Percentiles rank a stretch among this genome's conserved stretches.
Evolutionary conservation across 2,113 vertebrate genomes (phyloP).

Genomic region (Atractosteus spatula): DNA sequence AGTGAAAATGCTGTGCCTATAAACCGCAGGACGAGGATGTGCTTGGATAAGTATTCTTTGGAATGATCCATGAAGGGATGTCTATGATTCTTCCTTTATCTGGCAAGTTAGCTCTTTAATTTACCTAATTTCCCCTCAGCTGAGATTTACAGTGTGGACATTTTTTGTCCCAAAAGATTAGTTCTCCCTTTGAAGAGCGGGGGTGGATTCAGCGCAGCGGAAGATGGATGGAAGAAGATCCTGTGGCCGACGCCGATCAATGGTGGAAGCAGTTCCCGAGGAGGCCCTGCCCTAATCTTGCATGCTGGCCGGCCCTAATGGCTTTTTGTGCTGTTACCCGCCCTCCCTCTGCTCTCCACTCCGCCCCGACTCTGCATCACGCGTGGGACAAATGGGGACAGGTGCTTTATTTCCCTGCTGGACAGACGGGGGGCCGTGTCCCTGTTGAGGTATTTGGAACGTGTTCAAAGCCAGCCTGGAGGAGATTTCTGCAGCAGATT

Average conservation of each 20-base stretch:
- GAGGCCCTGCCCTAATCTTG: background rate
- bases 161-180: background rate
- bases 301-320: background rate
- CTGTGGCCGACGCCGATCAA: background rate
- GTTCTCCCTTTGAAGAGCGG: background rate
- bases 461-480: no score
- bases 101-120: background rate
- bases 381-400: no score
- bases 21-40: no score
- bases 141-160: background rate
- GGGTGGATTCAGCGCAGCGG: background rate
- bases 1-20: no score
- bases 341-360: background rate
- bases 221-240: background rate
- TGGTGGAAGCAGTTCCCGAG: background rate
- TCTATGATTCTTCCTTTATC: no score
- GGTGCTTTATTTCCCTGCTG: no score
- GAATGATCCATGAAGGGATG: no score
- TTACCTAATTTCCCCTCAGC: background rate
- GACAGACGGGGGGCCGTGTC: no score
- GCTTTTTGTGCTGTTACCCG: background rate
- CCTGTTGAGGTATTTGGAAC: no score
- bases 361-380: no score
- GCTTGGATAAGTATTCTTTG: no score
- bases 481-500: no score